Percentiles rank a stretch among this genome's conserved stretches.
Conservation (phyloP, 2,888 invertebrate species). For the Drosophila nr. fundita region DNA sequence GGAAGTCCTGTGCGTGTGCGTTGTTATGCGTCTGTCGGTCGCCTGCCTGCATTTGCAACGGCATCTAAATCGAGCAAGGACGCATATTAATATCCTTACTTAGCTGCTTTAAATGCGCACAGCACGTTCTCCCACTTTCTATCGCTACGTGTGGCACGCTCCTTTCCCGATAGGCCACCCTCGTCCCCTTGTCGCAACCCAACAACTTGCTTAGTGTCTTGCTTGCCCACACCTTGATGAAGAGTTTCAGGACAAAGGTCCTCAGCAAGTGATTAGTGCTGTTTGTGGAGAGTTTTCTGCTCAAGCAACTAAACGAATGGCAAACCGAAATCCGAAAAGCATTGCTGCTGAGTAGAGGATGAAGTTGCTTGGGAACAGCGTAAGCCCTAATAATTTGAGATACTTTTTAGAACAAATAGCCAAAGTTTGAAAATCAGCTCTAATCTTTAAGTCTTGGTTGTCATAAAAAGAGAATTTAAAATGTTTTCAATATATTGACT, state of each 20-base stretch:
- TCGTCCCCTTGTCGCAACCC: neutral
- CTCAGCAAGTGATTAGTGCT: conserved; percentile 51
- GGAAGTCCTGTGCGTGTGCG: conserved; percentile 33
- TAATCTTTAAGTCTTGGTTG: neutral
- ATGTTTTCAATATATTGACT: neutral
- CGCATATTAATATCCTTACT: conserved; percentile 81
- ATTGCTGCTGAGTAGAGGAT: neutral
- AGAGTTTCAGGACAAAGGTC: conserved; percentile 12
- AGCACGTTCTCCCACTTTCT: conserved; percentile 68
- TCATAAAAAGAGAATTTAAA: neutral
- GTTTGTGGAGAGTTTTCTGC: conserved; percentile 18
- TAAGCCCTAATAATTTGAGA: neutral
- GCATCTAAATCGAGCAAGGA: conserved; percentile 63
- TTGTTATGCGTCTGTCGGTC: conserved; percentile 60
- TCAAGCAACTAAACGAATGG: conserved; percentile 12
- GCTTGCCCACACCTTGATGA: neutral
- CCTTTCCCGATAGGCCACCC: neutral
- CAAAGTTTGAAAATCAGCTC: neutral
- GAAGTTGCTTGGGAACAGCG: neutral
- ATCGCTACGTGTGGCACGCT: conserved; percentile 13
- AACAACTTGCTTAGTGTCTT: neutral
- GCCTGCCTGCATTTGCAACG: conserved; percentile 22
- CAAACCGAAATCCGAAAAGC: neutral
- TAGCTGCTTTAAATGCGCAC: conserved; percentile 72
- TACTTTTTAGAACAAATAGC: neutral